Percentiles rank a stretch among this genome's conserved stretches.
phyloP scores from a whole-genome alignment of 1,140 invertebrate species.

The Aphelinus certus region DNA sequence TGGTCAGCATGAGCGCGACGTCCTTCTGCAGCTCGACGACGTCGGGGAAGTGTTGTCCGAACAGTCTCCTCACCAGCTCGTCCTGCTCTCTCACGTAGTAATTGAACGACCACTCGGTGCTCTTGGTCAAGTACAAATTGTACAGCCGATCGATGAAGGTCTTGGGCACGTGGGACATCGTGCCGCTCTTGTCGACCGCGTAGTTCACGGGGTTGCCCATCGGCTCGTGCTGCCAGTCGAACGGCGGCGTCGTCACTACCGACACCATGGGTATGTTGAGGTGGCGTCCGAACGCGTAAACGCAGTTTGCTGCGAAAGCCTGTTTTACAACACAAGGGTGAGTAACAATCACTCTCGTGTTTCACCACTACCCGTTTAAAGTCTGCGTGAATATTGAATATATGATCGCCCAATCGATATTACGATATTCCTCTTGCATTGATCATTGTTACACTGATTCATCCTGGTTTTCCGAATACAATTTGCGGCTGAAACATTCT shows the following conservation, averaged over 20 bases:
- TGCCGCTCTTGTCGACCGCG: slow-evolving; percentile 63
- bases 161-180: slow-evolving; percentile 66
- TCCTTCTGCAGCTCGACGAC: slow-evolving; percentile 6
- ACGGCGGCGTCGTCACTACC: slow-evolving; percentile 63
- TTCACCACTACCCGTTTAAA: no score
- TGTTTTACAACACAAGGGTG: not conserved
- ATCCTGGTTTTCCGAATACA: not conserved
- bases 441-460: not conserved
- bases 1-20: not conserved
- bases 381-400: no score
- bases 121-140: slow-evolving; percentile 3
- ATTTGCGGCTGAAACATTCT: no score
- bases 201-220: slow-evolving; percentile 69
- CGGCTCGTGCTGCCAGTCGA: slow-evolving; percentile 69
- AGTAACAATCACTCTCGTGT: no score
- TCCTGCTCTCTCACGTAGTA: slow-evolving; percentile 23
- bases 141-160: slow-evolving; percentile 69
- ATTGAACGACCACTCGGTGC: slow-evolving; percentile 39
- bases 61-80: not conserved
- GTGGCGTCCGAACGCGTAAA: slow-evolving; percentile 66
- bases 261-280: slow-evolving; percentile 70
- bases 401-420: no score
- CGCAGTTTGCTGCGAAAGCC: slow-evolving; percentile 53
- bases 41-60: not conserved
- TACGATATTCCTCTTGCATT: no score